Evolutionary conservation across 2,888 invertebrate genomes (phyloP).

Genomic region (Megamerina dolium): DNA sequence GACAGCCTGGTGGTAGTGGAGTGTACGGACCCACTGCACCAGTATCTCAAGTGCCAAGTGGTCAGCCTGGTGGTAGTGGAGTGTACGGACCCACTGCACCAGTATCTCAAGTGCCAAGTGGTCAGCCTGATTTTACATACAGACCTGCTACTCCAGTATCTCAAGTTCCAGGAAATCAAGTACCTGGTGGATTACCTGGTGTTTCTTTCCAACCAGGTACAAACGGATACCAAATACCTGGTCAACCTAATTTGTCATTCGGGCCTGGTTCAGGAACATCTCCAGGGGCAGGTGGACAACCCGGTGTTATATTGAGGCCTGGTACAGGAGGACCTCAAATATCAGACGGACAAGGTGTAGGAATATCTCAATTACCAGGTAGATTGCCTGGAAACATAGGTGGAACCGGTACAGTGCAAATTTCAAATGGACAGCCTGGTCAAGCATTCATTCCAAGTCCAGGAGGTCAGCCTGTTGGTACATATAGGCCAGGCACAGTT

Average conservation of each 20-base stretch:
- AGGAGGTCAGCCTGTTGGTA: conserved; percentile 3
- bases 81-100: too few species aligned
- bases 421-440: background rate
- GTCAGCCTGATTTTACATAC: conserved; percentile 1
- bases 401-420: conserved; percentile 3
- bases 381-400: background rate
- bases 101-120: background rate
- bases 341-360: conserved; percentile 1
- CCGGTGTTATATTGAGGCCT: conserved; percentile 10
- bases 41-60: background rate
- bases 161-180: background rate
- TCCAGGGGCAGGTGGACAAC: conserved; percentile 12
- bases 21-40: conserved; percentile 1
- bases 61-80: background rate
- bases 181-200: conserved; percentile 12
- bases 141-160: background rate
- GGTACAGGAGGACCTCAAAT: conserved; percentile 11
- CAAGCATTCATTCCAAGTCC: conserved; percentile 4
- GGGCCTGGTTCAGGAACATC: conserved; percentile 9
- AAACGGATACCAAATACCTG: conserved; percentile 9
- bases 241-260: conserved; percentile 18
- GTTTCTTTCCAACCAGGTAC: conserved; percentile 15
- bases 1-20: conserved; percentile 11
- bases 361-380: background rate
- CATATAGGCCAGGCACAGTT: conserved; percentile 8